These are phyloP conservation scores for Pogonocichla stellata DNA, from an alignment of 2,113 vertebrate species.

Conservation along the genomic window DNA sequence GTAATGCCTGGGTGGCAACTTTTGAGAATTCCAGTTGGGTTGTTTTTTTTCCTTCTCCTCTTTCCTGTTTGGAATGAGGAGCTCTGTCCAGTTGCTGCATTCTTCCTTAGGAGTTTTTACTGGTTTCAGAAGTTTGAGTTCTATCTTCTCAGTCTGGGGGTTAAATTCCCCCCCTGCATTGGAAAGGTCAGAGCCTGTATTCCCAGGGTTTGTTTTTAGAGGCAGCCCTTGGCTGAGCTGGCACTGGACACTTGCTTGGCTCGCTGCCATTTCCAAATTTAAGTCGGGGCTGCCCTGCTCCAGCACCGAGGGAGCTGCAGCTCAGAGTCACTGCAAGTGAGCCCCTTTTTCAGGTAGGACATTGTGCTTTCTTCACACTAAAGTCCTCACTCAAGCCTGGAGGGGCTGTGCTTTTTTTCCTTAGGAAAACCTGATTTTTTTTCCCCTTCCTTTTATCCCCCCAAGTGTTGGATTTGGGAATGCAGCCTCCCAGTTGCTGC, in stretches of 20 bases:
- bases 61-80: background rate
- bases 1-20: background rate
- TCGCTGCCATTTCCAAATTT: slow-evolving; percentile 4
- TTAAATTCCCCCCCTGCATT: background rate
- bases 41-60: background rate
- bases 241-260: background rate
- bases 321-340: background rate
- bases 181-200: background rate
- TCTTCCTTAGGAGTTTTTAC: background rate
- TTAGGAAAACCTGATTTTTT: background rate
- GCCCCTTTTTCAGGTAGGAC: slow-evolving; percentile 45
- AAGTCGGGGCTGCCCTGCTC: background rate
- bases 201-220: background rate
- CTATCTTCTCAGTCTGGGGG: background rate
- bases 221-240: background rate
- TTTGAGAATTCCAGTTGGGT: background rate
- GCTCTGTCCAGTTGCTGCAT: background rate
- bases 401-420: background rate
- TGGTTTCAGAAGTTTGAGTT: background rate
- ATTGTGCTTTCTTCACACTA: slow-evolving; percentile 18
- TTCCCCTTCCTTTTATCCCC: background rate
- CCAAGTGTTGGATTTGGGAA: background rate
- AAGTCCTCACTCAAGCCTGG: background rate
- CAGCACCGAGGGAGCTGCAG: slow-evolving; percentile 1
- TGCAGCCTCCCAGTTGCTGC: slow-evolving; percentile 21